Conservation (phyloP, 2,113 vertebrate genomes). For the Abramis brama region DNA sequence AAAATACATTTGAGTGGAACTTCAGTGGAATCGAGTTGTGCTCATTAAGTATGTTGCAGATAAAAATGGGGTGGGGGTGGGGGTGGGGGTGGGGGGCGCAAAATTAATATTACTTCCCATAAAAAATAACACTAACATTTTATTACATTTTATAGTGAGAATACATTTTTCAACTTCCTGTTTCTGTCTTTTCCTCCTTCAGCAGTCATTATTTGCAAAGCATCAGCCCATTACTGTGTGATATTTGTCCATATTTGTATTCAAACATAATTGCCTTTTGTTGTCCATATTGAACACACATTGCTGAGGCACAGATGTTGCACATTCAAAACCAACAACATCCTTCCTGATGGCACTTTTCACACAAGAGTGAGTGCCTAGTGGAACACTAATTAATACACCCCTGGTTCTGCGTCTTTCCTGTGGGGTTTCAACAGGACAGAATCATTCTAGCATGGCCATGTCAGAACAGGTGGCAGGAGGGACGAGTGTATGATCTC, state of each 20-base stretch:
- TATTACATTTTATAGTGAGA: neutral
- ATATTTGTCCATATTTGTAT: slow-evolving; percentile 4
- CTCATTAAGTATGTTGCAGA: neutral
- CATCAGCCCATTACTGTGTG: neutral
- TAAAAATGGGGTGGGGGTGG: neutral
- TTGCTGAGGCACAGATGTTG: slow-evolving; percentile 45
- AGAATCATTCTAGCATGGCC: slow-evolving; percentile 50
- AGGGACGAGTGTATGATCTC: slow-evolving; percentile 52
- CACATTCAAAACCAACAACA: slow-evolving; percentile 30
- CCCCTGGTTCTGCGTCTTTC: slow-evolving; percentile 27
- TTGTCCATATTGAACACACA: neutral
- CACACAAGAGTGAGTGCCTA: slow-evolving; percentile 48
- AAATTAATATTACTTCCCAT: neutral
- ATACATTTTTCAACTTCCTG: neutral
- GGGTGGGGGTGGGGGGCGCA: neutral
- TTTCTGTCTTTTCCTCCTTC: neutral
- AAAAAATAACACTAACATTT: neutral
- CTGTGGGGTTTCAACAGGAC: slow-evolving; percentile 37
- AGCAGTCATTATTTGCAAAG: neutral
- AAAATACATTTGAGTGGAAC: neutral
- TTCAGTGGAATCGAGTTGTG: neutral
- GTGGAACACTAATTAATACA: slow-evolving; percentile 54
- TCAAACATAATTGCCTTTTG: slow-evolving; percentile 14
- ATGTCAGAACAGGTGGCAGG: slow-evolving; percentile 54
- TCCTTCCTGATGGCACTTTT: slow-evolving; percentile 48